phyloP scores from a whole-genome alignment of 1,140 invertebrate genomes.

The Coptotermes formosanus region DNA sequence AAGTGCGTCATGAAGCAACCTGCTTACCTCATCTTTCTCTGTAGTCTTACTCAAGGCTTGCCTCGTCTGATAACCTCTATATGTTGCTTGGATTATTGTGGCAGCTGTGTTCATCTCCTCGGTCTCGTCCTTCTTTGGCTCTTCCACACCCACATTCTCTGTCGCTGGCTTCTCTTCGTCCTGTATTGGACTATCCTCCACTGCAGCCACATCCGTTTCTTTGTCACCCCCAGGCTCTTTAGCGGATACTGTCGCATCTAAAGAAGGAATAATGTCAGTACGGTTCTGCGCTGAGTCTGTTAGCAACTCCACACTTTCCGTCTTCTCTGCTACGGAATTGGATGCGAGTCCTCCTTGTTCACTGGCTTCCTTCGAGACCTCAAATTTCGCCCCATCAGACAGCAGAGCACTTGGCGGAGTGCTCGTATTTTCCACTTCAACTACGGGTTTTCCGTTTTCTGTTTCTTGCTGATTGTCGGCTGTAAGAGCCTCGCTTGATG shows the following conservation, averaged over 20 bases:
- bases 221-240: neutral
- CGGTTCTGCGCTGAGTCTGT: no score
- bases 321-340: no score
- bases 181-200: neutral
- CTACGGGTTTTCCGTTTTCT: neutral
- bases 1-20: neutral
- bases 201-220: no score
- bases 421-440: neutral
- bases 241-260: neutral
- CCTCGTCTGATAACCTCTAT: slow-evolving; percentile 38
- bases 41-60: slow-evolving; percentile 36
- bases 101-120: slow-evolving; percentile 32
- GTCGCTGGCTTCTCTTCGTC: neutral
- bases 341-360: no score
- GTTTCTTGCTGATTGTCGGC: slow-evolving; percentile 43
- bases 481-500: slow-evolving; percentile 49
- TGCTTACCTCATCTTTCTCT: slow-evolving; percentile 9
- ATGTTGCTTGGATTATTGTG: slow-evolving; percentile 38
- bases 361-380: no score
- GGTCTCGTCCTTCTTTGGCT: neutral
- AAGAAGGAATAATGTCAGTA: neutral
- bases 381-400: no score
- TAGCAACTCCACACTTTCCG: no score
- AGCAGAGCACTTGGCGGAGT: no score
- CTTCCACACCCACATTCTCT: neutral